Base-by-base conservation (phyloP, 92 coral and sea anemone species). In the Hydrozoanthus gracilis region DNA sequence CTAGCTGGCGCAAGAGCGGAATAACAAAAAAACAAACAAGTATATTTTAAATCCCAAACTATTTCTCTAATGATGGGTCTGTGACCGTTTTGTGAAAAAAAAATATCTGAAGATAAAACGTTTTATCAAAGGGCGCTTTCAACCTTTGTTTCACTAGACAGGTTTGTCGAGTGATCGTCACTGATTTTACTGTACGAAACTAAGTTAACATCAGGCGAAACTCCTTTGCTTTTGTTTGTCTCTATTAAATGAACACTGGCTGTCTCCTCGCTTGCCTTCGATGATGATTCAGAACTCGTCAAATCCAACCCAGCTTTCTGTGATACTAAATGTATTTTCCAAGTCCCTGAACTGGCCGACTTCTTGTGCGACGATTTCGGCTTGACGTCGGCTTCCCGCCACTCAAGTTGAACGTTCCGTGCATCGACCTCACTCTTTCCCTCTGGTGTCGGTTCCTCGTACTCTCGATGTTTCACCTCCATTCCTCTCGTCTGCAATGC, bases 301-400 rank as follows among this genome's bases (percentile, higher is more conserved):
- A 76, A 76, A 76, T 76, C 82, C 27, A 76, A 8, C 8, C 66
- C 85, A 3, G 85, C 85, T 49, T 80, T 80, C 73, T 80, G 85
- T 8, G 85, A 80, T 3, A 80, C 74, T 60, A 80, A 65, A 51
- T 80, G 85, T 18, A 80, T 80, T 74, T 80, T 80, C 85, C 85
- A 80, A 16, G 74, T 44, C 50, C 85, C 85, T 5, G 75, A 66
- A 80, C 85, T 80, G 74, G 74, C 55, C 58, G 73, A 46, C 73
- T 80, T 65, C 73, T 65, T 80, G 70, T 80, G 85, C 27, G 85
- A 46, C 50, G 54, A 64, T 60, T 80, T 80, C 11, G 64, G 20
- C 17, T 80, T 80, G 45, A 74, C 66, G 27, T 80, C 85, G 48
- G 27, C 54, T 17, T 80, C 85, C 9, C 64, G 39, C 85, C 61